Conservation (phyloP, 1,140 invertebrate genomes). For the Ips typographus region DNA sequence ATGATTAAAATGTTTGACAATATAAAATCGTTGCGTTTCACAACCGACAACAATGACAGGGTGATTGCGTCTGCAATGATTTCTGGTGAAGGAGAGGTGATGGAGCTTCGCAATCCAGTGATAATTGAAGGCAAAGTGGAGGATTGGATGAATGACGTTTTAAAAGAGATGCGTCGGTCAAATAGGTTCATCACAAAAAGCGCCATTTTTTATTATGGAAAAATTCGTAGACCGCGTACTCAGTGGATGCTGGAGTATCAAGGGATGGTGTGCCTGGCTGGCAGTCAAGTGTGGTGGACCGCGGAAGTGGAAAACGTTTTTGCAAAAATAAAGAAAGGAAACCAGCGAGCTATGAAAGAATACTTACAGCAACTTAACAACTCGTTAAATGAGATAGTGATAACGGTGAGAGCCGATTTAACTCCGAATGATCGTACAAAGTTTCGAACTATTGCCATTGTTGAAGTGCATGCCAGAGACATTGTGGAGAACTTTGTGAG, state of each 20-base stretch:
- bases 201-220: constrained; percentile 82
- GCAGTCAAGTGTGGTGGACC: constrained; percentile 92
- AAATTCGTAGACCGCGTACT: constrained; percentile 58
- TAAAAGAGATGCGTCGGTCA: constrained; percentile 79
- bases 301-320: constrained; percentile 90
- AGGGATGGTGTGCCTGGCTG: constrained; percentile 83
- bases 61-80: constrained; percentile 76
- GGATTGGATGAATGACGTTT: constrained; percentile 85
- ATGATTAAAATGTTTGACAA: constrained; percentile 96
- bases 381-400: constrained; percentile 82
- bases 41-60: constrained; percentile 61
- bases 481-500: constrained; percentile 85
- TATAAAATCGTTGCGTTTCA: constrained; percentile 71
- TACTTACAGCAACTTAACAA: constrained; percentile 77
- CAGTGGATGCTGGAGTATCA: constrained; percentile 88
- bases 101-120: constrained; percentile 73
- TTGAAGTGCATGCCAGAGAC: constrained; percentile 87
- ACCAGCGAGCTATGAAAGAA: constrained; percentile 86
- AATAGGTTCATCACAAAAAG: constrained; percentile 87
- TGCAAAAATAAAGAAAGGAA: constrained; percentile 69
- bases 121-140: constrained; percentile 68
- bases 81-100: constrained; percentile 81
- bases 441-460: constrained; percentile 83
- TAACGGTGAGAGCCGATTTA: constrained; percentile 69
- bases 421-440: constrained; percentile 80